Evolutionary conservation across 2,797 vertebrate genomes (phyloP).

Genomic region (Bradypodion pumilum): DNA sequence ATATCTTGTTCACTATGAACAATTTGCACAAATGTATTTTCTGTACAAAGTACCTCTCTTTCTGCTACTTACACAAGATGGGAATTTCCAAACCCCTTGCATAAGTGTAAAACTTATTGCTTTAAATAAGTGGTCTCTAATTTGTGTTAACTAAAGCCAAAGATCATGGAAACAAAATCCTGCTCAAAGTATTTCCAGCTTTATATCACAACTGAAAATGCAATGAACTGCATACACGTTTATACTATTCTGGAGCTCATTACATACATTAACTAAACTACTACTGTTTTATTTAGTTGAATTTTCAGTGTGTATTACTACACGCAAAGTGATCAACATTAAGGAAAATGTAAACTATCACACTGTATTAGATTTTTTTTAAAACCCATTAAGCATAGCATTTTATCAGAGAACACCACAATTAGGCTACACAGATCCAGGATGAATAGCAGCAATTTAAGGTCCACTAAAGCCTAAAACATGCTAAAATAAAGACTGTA

Average conservation of each 20-base stretch:
- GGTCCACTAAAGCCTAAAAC: not conserved
- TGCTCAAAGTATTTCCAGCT: not conserved
- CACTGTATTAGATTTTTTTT: not conserved
- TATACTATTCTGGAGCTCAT: not conserved
- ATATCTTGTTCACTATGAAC: no score
- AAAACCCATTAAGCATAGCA: not conserved
- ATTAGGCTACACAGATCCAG: not conserved
- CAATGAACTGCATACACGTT: not conserved
- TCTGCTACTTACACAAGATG: no score
- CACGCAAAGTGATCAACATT: not conserved
- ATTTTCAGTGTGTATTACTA: not conserved
- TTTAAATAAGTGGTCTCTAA: no score
- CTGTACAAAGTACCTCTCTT: no score
- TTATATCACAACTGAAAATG: not conserved
- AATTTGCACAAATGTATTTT: no score
- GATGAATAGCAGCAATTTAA: not conserved
- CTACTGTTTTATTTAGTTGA: not conserved
- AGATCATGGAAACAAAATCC: no score
- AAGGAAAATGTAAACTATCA: not conserved
- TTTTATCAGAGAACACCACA: not conserved
- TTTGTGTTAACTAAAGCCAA: no score
- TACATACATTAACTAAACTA: not conserved
- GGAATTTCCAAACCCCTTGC: no score
- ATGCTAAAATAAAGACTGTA: not conserved
- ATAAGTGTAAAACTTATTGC: no score